Evolutionary conservation across 2,888 invertebrate species (phyloP).

Genomic region (Cephus nigrinus): DNA sequence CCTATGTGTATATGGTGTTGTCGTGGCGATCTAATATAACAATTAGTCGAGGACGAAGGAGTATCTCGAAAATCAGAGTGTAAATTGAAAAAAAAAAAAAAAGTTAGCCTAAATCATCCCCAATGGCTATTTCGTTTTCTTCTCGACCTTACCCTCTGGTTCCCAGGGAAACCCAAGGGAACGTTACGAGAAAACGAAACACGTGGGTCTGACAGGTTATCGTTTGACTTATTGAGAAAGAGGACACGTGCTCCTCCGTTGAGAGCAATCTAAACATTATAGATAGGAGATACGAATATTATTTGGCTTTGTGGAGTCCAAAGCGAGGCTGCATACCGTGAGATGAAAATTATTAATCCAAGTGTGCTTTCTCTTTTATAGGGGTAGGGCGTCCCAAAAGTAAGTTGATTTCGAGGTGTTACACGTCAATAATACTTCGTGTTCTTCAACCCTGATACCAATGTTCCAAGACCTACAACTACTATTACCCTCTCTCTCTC

Average conservation of each 20-base stretch:
- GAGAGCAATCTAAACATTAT: background rate
- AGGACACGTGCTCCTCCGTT: background rate
- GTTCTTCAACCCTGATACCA: conserved; percentile 9
- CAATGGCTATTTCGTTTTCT: background rate
- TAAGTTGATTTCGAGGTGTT: conserved; percentile 62
- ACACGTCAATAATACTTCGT: conserved; percentile 59
- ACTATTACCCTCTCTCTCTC: conserved; percentile 13
- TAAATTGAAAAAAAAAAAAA: conserved; percentile 1
- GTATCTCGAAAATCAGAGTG: background rate
- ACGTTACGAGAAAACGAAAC: background rate
- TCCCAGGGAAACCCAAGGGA: background rate
- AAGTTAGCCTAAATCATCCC: conserved; percentile 12
- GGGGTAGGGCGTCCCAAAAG: conserved; percentile 67
- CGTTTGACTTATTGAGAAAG: background rate
- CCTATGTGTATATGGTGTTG: background rate
- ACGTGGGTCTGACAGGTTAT: background rate
- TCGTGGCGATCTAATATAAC: background rate
- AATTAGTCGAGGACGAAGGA: background rate
- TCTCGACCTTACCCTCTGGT: background rate
- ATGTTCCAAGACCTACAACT: background rate
- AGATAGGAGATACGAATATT: background rate
- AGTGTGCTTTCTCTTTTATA: conserved; percentile 64
- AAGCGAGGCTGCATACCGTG: background rate
- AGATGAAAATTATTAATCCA: conserved; percentile 52
- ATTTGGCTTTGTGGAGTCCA: conserved; percentile 29